Evolutionary conservation across 2,797 vertebrate species (phyloP).

Genomic region (Rousettus madagascariensis): DNA sequence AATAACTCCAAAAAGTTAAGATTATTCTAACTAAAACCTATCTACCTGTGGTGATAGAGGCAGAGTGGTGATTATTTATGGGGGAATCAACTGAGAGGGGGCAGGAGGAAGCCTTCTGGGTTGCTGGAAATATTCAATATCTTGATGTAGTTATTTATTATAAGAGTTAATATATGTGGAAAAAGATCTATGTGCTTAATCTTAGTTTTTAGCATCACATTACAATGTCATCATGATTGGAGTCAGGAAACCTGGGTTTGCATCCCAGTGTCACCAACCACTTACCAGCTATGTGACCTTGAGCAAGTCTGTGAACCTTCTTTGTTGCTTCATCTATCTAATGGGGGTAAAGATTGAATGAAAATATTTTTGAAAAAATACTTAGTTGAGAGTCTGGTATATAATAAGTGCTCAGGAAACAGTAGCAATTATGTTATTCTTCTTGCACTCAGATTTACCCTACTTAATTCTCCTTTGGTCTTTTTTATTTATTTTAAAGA

Average conservation of each 20-base stretch:
- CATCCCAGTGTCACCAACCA: not conserved
- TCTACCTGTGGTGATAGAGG: not conserved
- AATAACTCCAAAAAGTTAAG: slow-evolving; percentile 12
- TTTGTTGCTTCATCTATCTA: slow-evolving; percentile 7
- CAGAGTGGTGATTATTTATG: not conserved
- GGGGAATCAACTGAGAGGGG: not conserved
- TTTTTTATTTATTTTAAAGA: slow-evolving; percentile 51
- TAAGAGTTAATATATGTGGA: not conserved
- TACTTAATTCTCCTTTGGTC: slow-evolving; percentile 6
- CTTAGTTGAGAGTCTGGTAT: not conserved
- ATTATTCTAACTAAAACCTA: not conserved
- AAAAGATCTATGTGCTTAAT: not conserved
- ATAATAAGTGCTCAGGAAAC: slow-evolving; percentile 23
- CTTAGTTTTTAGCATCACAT: not conserved
- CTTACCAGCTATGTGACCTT: not conserved
- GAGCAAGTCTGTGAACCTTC: not conserved
- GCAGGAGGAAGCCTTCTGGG: not conserved
- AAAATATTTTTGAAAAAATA: slow-evolving; percentile 48
- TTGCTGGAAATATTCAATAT: slow-evolving; percentile 2
- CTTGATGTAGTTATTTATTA: not conserved
- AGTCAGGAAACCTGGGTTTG: not conserved
- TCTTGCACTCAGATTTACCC: slow-evolving; percentile 38
- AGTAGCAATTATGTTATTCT: not conserved
- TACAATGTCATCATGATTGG: not conserved
- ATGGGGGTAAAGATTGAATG: not conserved